Conservation (phyloP, 2,113 vertebrate species). For the Chaetodon trifascialis region DNA sequence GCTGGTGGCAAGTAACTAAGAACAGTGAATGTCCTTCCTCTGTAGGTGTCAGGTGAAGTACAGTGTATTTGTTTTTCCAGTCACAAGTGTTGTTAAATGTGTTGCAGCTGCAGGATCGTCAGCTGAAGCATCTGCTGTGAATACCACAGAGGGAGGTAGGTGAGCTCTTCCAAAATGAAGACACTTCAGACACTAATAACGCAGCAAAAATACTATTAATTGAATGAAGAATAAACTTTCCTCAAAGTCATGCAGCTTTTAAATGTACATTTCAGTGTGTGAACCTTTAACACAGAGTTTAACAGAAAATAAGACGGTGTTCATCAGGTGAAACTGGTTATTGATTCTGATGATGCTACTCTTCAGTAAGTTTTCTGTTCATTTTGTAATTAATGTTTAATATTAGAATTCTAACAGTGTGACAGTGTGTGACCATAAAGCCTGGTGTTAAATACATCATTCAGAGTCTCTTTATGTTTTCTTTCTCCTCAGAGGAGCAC, state of each 20-base stretch:
- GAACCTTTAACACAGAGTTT: background rate
- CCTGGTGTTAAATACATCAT: background rate
- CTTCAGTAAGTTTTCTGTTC: background rate
- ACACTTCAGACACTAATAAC: background rate
- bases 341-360: background rate
- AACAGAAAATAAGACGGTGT: too few species aligned
- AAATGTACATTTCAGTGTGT: background rate
- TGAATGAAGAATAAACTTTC: too few species aligned
- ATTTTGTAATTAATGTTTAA: background rate
- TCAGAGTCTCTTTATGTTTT: background rate
- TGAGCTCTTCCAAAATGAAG: background rate
- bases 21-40: too few species aligned
- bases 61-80: too few species aligned
- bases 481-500: slow-evolving; percentile 6
- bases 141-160: background rate
- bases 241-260: too few species aligned
- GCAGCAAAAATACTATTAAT: too few species aligned
- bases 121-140: background rate
- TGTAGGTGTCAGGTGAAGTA: too few species aligned
- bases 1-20: too few species aligned
- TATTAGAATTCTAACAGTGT: background rate
- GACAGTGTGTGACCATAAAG: background rate
- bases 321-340: too few species aligned
- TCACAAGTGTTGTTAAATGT: too few species aligned
- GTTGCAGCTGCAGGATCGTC: too few species aligned